Conservation (phyloP, 2,113 vertebrate genomes). For the Cinclus mexicanus region DNA sequence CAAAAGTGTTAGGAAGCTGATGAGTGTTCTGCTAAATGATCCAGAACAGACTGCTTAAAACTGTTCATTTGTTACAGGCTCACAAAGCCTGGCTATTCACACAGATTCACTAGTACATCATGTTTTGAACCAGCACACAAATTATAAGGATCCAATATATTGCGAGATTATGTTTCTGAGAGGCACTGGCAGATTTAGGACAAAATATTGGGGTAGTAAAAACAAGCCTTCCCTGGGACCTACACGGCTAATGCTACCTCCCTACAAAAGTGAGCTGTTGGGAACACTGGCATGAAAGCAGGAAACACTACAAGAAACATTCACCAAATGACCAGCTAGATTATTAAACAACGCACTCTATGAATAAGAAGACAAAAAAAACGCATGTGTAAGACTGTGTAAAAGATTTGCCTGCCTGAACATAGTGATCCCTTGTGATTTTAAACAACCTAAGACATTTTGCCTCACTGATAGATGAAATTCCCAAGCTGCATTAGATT, state of each 20-base stretch:
- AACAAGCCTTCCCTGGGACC: not conserved
- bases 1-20: constrained; percentile 2
- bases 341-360: not conserved
- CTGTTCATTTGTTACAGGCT: not conserved
- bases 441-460: not conserved
- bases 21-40: not conserved
- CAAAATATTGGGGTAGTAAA: not conserved
- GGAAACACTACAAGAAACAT: not conserved
- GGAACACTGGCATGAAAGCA: not conserved
- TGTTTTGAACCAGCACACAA: not conserved
- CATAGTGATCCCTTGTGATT: not conserved
- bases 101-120: not conserved
- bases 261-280: accelerated
- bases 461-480: not conserved
- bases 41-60: not conserved
- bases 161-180: not conserved
- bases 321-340: not conserved
- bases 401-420: not conserved
- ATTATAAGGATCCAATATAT: not conserved
- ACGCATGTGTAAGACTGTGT: not conserved
- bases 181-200: not conserved
- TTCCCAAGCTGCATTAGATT: not conserved
- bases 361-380: not conserved
- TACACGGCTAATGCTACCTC: accelerated
- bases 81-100: not conserved